Base-by-base conservation (phyloP, 2,888 invertebrate genomes). In the Ormia ochracea region DNA sequence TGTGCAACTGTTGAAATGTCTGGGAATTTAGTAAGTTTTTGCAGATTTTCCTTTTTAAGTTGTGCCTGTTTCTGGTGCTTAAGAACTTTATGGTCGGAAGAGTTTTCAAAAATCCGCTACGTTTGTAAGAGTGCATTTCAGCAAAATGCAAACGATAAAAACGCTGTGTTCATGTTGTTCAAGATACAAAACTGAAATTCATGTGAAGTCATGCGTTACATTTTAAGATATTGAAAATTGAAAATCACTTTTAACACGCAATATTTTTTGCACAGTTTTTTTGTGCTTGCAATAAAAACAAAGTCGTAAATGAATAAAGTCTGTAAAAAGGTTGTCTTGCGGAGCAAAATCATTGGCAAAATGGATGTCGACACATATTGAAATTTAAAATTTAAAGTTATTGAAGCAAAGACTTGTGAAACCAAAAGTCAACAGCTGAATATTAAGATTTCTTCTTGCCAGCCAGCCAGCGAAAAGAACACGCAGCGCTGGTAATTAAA, bases 171-270 rank as follows among this genome's bases (percentile, higher is more conserved):
- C 58, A 69, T 75, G 48, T 63, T 70, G 77, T 52, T 69, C 10
- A 56, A 61, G 43, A 54, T 43, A 56, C 21, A 56, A 41, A 58
- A 45, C 23, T 52, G 9, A 69, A 61, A 69, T 38, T 33, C 66
- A 61, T 68, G 73, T 73, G 66, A 68, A 78, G 78, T 78, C 78
- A 78, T 78, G 78, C 78, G 78, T 78, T 78, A 48, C 73, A 73
- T 66, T 77, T 70, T 48, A 61, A 73, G 78, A 74, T 70, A 70
- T 79, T 70, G 79, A 75, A 79, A 79, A 74, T 61, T 75, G 52
- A 79, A 80, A 80, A 80, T 80, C 76, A 76, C 72, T 76, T 75
- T 65, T 54, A 80, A 76, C 80, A 80, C 80, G 80, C 80, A 80
- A 80, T 63, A 68, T 54, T 76, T 74, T 50, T 58, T 48, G 65